Conservation (phyloP, 2,888 invertebrate genomes). For the Catocala nupta region DNA sequence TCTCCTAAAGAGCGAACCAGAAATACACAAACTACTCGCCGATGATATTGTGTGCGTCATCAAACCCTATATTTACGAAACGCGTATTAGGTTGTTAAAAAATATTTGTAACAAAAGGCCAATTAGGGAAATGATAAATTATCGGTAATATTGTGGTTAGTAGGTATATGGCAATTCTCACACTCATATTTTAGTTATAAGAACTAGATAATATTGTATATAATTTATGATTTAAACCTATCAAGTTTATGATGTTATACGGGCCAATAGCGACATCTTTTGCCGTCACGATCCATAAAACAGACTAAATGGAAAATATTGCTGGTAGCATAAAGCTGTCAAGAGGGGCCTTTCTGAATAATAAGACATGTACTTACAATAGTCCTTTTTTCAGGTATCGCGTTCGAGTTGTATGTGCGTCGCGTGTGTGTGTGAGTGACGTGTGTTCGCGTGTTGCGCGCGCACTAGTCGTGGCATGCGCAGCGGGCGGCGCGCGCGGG, state of each 20-base stretch:
- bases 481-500: constrained; percentile 56
- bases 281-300: too few species aligned
- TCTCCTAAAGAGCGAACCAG: too few species aligned
- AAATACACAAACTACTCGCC: too few species aligned
- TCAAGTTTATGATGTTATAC: too few species aligned
- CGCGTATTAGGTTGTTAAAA: too few species aligned
- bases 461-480: constrained; percentile 45
- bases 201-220: neutral
- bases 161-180: constrained; percentile 30
- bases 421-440: constrained; percentile 47
- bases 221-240: too few species aligned
- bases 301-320: too few species aligned
- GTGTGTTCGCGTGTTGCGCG: constrained; percentile 30
- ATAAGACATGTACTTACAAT: neutral
- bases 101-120: neutral
- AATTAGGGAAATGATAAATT: neutral
- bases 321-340: too few species aligned
- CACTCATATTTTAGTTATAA: neutral
- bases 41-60: too few species aligned
- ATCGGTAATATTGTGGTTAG: neutral
- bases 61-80: too few species aligned
- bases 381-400: constrained; percentile 14
- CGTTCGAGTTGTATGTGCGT: constrained; percentile 41
- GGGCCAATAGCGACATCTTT: too few species aligned
- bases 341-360: too few species aligned